Conservation (phyloP, 2,888 invertebrate species). For the Synergus laeviventris region DNA sequence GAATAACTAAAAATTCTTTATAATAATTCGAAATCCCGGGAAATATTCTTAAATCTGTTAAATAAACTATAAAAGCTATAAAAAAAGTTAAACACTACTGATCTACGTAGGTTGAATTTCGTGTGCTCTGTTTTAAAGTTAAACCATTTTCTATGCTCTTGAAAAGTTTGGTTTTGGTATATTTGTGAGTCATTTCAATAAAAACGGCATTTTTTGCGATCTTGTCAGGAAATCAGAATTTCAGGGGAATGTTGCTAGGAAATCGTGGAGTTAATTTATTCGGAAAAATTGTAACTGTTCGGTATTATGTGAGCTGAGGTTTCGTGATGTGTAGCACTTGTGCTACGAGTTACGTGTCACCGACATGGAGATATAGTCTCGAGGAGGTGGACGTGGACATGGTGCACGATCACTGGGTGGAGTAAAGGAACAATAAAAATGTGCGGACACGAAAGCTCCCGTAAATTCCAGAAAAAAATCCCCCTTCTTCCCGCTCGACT, state of each 20-base stretch:
- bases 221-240: neutral
- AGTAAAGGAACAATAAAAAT: slow-evolving; percentile 26
- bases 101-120: neutral
- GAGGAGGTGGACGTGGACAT: neutral
- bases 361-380: slow-evolving; percentile 22
- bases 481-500: neutral
- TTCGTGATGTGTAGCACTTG: slow-evolving; percentile 28
- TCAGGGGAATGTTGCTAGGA: neutral
- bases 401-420: slow-evolving; percentile 3
- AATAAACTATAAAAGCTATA: too few relatives aligned
- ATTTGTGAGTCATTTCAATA: neutral
- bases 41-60: too few relatives aligned
- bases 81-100: too few relatives aligned
- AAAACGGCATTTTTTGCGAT: neutral
- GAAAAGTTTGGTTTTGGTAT: neutral
- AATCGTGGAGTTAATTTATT: slow-evolving; percentile 12
- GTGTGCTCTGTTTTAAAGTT: neutral
- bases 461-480: slow-evolving; percentile 32
- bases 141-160: neutral
- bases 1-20: too few relatives aligned
- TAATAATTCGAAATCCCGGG: too few relatives aligned
- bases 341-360: neutral
- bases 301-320: neutral
- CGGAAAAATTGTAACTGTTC: slow-evolving; percentile 13
- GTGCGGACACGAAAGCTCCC: slow-evolving; percentile 37